Evolutionary conservation across 2,113 vertebrate species (phyloP).

Genomic region (Eurypyga helias): DNA sequence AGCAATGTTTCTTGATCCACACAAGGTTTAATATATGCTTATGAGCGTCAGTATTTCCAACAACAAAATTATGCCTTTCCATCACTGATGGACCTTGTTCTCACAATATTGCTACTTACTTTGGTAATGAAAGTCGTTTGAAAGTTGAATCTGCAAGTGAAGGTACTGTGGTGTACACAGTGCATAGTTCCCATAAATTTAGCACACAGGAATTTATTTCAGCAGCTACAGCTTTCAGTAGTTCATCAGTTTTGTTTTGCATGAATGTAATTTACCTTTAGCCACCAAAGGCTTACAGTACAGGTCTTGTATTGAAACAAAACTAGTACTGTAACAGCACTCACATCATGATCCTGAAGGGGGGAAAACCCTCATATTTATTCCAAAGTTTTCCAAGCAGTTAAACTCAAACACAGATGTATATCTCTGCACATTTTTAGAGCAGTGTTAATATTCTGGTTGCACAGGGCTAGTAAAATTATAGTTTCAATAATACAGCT

Average conservation of each 20-base stretch:
- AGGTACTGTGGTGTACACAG: slow-evolving; percentile 48
- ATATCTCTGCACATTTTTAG: slow-evolving; percentile 59
- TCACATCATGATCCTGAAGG: slow-evolving; percentile 64
- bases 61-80: slow-evolving; percentile 52
- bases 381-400: slow-evolving; percentile 74
- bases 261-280: slow-evolving; percentile 74
- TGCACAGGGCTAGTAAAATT: slow-evolving; percentile 20
- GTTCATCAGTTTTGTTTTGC: slow-evolving; percentile 76
- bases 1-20: background rate
- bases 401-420: slow-evolving; percentile 58
- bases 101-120: slow-evolving; percentile 40
- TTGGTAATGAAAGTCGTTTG: slow-evolving; percentile 20
- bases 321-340: slow-evolving; percentile 72
- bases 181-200: slow-evolving; percentile 60
- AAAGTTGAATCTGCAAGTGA: slow-evolving; percentile 65
- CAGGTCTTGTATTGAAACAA: slow-evolving; percentile 79
- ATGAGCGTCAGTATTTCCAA: slow-evolving; percentile 44
- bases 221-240: slow-evolving; percentile 72
- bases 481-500: background rate
- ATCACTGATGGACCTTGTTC: slow-evolving; percentile 46
- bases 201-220: slow-evolving; percentile 74
- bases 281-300: slow-evolving; percentile 75
- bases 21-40: background rate
- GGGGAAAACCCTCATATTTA: slow-evolving; percentile 11
- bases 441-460: slow-evolving; percentile 34